phyloP scores from a whole-genome alignment of 2,113 vertebrate species.

The Daphoenositta chrysoptera region DNA sequence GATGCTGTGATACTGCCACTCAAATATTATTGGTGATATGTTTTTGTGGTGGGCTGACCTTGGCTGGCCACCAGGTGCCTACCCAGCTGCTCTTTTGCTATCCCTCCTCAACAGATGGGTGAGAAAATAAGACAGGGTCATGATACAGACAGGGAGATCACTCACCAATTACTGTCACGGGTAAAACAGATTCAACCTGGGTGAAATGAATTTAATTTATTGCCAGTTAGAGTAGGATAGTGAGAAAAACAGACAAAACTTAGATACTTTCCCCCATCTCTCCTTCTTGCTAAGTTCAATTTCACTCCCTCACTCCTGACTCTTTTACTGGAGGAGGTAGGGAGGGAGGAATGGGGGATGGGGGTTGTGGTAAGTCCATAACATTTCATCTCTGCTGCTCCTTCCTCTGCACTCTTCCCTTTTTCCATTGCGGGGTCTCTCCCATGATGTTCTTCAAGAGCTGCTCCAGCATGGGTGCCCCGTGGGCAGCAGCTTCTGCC shows the following conservation, averaged over 20 bases:
- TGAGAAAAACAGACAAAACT: neutral
- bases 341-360: neutral
- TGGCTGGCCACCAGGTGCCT: neutral
- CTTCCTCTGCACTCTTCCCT: neutral
- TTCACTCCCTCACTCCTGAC: neutral
- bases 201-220: neutral
- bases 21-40: neutral
- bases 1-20: neutral
- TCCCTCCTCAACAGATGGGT: neutral
- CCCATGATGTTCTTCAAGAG: neutral
- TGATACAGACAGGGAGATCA: neutral
- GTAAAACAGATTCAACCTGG: neutral
- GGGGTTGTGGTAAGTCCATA: neutral
- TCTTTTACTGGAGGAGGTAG: neutral
- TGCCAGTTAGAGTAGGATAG: neutral
- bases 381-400: neutral
- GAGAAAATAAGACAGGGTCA: neutral
- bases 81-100: neutral
- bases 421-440: fast-evolving
- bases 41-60: neutral
- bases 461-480: neutral
- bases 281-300: neutral
- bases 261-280: fast-evolving
- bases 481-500: neutral
- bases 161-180: neutral